These are phyloP conservation scores for Eristalis tenax DNA, from an alignment of 2,888 invertebrate species.

Conservation along the genomic window DNA sequence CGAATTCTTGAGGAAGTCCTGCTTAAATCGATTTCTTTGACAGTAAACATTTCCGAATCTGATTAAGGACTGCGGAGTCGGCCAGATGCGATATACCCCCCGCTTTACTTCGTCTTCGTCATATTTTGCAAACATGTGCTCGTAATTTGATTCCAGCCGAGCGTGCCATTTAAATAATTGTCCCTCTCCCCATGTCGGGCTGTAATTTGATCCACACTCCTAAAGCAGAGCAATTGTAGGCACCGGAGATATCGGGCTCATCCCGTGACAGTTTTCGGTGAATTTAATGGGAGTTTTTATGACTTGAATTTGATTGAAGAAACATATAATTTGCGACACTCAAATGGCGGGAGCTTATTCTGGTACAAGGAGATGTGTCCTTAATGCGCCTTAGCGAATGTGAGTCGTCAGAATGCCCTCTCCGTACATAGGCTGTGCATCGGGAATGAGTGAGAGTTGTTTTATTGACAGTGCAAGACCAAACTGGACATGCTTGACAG, in stretches of 20 bases:
- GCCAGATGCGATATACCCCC: neutral
- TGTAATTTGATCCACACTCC: neutral
- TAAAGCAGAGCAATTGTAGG: neutral
- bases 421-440: neutral
- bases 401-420: neutral
- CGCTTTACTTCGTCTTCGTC: neutral
- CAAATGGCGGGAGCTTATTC: neutral
- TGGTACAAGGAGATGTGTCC: neutral
- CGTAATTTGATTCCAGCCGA: slow-evolving; percentile 6
- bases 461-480: neutral
- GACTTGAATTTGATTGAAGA: neutral
- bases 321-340: neutral
- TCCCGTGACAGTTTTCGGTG: neutral
- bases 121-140: neutral
- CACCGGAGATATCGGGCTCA: neutral
- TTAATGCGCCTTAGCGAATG: neutral
- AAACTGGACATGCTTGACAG: neutral
- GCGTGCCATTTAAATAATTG: slow-evolving; percentile 11
- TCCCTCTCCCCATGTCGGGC: neutral
- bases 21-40: neutral
- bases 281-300: neutral
- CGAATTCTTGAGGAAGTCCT: neutral
- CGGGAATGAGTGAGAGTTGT: neutral
- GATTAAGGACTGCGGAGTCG: neutral
- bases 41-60: neutral